Evolutionary conservation across 2,888 invertebrate genomes (phyloP), one percentile per base, ranked within the genome.

Genomic region (Acanthococcus lagerstroemiae): DNA sequence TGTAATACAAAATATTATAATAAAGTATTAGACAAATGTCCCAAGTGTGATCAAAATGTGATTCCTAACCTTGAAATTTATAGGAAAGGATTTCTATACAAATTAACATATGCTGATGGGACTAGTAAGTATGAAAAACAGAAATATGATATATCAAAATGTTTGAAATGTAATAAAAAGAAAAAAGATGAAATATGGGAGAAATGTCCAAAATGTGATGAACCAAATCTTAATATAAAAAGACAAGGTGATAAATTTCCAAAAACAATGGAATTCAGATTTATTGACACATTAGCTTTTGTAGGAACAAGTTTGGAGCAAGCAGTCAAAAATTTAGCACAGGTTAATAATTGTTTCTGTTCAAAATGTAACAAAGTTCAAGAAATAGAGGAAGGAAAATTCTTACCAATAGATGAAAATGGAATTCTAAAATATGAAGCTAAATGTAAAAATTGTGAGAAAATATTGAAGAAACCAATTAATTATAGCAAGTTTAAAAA

Each of bases 381-480:
- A 55, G 26, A 55, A 55, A 55, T 55, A 55, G 7, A 12, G 9
- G 21, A 55, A 55, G 55, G 55, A 26, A 55, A 55, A 55, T 55
- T 55, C 26, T 55, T 55, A 26, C 26, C 55, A 55, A 55, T 55
- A 22, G 55, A 55, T 55, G 55, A 24, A 24, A 55, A 55, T 55
- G 55, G 55, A 55, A 55, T 55, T 12, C 26, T 55, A 22, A 55
- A 55, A 55, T 55, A 22, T 55, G 22, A 55, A 55, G 55, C 55
- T 25, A 17, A 22, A 55, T 55, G 55, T 24, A 55, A 55, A 55
- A 55, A 55, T 55, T 55, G 26, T 25, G 55, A 24, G 25, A 55
- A 55, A 55, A 55, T 55, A 55, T 55, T 55, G 4, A 55, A 55
- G 24, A 55, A 55, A 55, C 55, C 55, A 15, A 55, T 55, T 26